A percentile compares a stretch with the other conserved stretches of the same genome.
phyloP scores from a whole-genome alignment of 2,797 vertebrate species.

The Enteromius trimaculatus region DNA sequence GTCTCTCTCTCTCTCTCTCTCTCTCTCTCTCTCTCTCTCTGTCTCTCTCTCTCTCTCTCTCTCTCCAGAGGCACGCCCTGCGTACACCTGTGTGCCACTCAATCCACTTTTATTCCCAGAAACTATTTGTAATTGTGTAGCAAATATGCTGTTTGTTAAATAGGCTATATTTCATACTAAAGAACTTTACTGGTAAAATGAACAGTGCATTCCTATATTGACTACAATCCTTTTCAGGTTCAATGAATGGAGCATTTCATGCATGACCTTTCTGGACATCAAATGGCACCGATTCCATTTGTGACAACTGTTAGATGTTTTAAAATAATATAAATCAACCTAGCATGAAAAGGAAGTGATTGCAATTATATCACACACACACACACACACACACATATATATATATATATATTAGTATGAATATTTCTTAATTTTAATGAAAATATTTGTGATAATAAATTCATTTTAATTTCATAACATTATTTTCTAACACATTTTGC shows the following conservation, averaged over 20 bases:
- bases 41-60: slow-evolving; percentile 64
- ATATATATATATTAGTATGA: neutral
- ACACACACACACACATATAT: neutral
- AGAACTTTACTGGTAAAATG: neutral
- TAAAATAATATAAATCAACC: neutral
- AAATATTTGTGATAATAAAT: neutral
- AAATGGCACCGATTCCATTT: neutral
- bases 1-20: slow-evolving; percentile 57
- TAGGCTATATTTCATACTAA: neutral
- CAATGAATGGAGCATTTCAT: neutral
- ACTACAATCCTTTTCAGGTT: neutral
- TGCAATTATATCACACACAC: neutral
- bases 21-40: slow-evolving; percentile 67
- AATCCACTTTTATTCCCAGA: neutral
- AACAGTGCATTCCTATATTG: neutral
- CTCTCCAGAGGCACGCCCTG: slow-evolving; percentile 65
- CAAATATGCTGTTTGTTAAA: neutral
- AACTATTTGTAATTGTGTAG: neutral
- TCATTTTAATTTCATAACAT: neutral
- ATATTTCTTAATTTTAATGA: neutral
- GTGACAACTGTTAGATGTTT: neutral
- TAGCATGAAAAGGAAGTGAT: neutral
- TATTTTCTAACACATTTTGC: neutral
- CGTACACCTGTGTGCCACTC: slow-evolving; percentile 11
- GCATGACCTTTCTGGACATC: neutral